Conservation (phyloP, 2,888 invertebrate species). For the Drosophila austrosaltans region DNA sequence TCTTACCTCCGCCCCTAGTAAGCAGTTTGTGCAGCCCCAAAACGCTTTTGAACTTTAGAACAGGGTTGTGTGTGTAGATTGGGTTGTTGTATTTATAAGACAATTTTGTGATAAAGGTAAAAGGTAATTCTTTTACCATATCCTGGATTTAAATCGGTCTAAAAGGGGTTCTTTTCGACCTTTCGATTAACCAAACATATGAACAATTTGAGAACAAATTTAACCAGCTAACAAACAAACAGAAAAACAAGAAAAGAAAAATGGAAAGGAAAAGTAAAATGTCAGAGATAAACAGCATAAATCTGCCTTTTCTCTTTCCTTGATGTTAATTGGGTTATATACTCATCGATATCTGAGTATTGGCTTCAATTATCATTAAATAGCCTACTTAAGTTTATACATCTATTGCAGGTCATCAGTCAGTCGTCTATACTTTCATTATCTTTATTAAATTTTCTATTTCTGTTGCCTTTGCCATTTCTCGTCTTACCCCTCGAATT, state of each 20-base stretch:
- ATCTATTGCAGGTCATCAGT: background rate
- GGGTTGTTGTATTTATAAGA: conserved; percentile 57
- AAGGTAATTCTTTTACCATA: conserved; percentile 59
- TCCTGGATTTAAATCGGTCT: conserved; percentile 17
- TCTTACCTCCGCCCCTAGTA: conserved; percentile 19
- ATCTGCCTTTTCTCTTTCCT: too few species aligned
- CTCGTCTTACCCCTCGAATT: conserved; percentile 52
- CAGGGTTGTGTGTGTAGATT: conserved; percentile 62
- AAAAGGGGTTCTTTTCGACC: background rate
- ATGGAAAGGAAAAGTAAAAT: too few species aligned
- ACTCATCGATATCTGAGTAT: too few species aligned
- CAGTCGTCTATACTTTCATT: background rate
- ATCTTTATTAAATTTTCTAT: conserved; percentile 11
- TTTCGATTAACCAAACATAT: background rate
- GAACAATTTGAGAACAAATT: too few species aligned
- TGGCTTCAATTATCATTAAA: too few species aligned
- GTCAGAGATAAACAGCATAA: too few species aligned
- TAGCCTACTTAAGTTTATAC: background rate
- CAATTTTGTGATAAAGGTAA: conserved; percentile 75
- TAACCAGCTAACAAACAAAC: too few species aligned
- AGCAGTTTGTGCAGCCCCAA: conserved; percentile 47
- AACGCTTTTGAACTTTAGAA: conserved; percentile 74
- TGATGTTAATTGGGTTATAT: too few species aligned
- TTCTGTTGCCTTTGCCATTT: conserved; percentile 19
- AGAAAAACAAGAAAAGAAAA: too few species aligned